Percentiles rank a stretch among this genome's conserved stretches.
Conservation (phyloP, 1,140 invertebrate genomes). For the Eupristina koningsbergeri region DNA sequence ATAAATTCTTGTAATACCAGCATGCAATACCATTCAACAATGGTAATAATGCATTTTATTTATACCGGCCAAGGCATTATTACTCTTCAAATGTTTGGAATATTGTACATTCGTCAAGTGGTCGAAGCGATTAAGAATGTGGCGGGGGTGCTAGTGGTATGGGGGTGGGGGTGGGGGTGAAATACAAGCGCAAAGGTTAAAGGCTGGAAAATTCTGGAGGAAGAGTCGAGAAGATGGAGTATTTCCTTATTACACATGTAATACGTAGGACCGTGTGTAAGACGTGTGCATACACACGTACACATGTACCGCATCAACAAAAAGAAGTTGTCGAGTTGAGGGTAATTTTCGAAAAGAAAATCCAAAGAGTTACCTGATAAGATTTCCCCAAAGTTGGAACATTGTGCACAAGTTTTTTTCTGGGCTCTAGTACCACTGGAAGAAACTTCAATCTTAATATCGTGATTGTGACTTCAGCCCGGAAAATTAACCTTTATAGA, state of each 20-base stretch:
- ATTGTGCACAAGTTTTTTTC: no score
- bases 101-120: no score
- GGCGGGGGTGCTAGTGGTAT: no score
- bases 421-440: background rate
- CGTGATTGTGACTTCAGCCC: background rate
- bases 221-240: background rate
- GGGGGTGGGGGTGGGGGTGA: background rate
- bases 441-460: background rate
- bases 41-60: background rate
- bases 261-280: background rate
- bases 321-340: background rate
- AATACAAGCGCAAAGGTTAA: no score
- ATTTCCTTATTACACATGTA: background rate
- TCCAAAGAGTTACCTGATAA: background rate
- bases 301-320: no score
- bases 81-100: background rate
- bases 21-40: background rate
- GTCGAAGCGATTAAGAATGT: no score
- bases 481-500: background rate
- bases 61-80: background rate
- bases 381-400: background rate
- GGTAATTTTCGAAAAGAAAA: background rate
- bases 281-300: background rate
- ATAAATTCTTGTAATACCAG: constrained; percentile 1
- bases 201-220: background rate